A percentile compares a stretch with the other conserved stretches of the same genome.
Evolutionary conservation across 2,113 vertebrate species (phyloP).

Genomic region (Nicator chloris): DNA sequence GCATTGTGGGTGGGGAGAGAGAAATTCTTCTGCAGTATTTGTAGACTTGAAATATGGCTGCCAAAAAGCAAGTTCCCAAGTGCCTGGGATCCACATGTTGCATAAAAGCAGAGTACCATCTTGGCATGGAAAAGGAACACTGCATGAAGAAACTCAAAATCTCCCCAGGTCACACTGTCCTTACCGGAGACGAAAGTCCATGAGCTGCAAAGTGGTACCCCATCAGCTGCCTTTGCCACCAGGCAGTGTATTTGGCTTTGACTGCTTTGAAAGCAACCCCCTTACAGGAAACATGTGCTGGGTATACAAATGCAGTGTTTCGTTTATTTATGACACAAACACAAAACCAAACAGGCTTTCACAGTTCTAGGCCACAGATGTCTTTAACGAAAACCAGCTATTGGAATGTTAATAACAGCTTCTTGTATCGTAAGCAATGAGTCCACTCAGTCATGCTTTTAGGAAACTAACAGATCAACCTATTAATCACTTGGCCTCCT

Average conservation of each 20-base stretch:
- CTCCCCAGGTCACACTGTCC: not conserved
- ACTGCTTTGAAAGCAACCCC: slow-evolving; percentile 2
- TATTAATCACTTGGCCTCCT: slow-evolving; percentile 49
- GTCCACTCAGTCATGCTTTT: slow-evolving; percentile 23
- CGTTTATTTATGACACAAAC: slow-evolving; percentile 43
- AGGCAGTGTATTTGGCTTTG: not conserved
- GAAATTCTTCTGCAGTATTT: not conserved
- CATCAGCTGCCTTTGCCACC: not conserved
- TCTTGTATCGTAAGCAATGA: slow-evolving; percentile 45
- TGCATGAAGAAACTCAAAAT: not conserved
- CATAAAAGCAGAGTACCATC: not conserved
- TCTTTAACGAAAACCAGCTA: slow-evolving; percentile 58
- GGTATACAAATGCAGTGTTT: slow-evolving; percentile 36
- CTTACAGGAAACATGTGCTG: slow-evolving; percentile 52
- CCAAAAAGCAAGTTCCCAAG: not conserved
- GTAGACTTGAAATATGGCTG: not conserved
- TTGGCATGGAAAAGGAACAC: not conserved
- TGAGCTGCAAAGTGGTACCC: not conserved
- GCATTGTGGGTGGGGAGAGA: not conserved
- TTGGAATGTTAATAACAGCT: slow-evolving; percentile 58
- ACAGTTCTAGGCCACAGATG: slow-evolving; percentile 49
- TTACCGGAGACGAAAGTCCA: not conserved
- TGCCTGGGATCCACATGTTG: not conserved
- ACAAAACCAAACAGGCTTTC: slow-evolving; percentile 56
- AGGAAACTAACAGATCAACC: slow-evolving; percentile 39